These are phyloP conservation scores for Premnoplex brunnescens DNA, from an alignment of 2,797 vertebrate genomes.

Conservation along the genomic window DNA sequence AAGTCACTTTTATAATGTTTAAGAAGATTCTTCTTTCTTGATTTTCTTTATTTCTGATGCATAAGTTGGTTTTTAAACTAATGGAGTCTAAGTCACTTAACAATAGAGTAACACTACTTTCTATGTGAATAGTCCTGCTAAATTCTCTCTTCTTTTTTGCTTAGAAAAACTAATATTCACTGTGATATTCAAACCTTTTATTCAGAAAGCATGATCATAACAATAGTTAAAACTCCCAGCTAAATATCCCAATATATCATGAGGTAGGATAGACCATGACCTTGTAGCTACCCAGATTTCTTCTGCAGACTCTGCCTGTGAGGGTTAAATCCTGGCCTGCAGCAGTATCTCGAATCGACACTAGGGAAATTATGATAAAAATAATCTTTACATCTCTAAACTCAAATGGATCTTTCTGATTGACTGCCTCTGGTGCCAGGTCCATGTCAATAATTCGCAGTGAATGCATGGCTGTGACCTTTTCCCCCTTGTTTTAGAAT, in stretches of 20 bases:
- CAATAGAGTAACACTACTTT: not conserved
- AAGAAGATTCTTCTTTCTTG: not conserved
- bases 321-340: not conserved
- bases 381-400: constrained; percentile 44
- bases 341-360: not conserved
- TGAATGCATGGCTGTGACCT: constrained; percentile 50
- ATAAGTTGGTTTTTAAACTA: not conserved
- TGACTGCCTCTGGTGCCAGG: constrained; percentile 31
- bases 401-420: constrained; percentile 45
- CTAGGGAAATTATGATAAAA: constrained; percentile 59
- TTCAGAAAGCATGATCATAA: not conserved
- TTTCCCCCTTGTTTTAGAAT: constrained; percentile 54
- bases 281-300: not conserved
- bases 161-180: not conserved
- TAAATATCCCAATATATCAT: not conserved
- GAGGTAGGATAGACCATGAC: not conserved
- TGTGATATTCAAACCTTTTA: not conserved
- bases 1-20: not conserved
- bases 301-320: not conserved
- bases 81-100: not conserved
- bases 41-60: not conserved
- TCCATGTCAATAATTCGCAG: constrained; percentile 7
- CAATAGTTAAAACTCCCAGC: not conserved
- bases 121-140: not conserved
- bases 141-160: not conserved